phyloP scores from a whole-genome alignment of 2,797 vertebrate genomes.

The Gadopsis marmoratus region DNA sequence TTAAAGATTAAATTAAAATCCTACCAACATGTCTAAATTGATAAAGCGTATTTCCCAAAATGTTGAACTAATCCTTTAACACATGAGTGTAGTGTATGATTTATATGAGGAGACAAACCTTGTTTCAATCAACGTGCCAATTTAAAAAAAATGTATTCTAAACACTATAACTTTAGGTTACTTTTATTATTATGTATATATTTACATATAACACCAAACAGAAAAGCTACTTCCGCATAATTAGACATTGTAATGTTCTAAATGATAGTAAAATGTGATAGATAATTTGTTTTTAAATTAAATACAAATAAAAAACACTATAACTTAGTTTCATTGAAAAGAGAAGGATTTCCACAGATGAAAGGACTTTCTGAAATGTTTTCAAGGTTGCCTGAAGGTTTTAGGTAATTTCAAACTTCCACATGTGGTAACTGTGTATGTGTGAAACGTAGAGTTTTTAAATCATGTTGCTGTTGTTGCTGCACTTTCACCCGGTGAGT shows the following conservation, averaged over 20 bases:
- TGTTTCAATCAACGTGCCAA: background rate
- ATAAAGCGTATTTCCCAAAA: background rate
- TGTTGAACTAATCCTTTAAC: background rate
- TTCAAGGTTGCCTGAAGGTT: background rate
- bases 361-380: conserved; percentile 17
- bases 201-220: background rate
- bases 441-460: conserved; percentile 1
- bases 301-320: background rate
- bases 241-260: background rate
- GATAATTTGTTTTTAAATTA: too few relatives aligned
- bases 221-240: background rate
- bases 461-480: background rate
- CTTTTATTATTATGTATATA: background rate
- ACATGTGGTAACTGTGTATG: background rate
- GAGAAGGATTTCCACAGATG: background rate
- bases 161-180: background rate
- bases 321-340: background rate
- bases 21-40: background rate
- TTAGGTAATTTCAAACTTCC: conserved; percentile 16
- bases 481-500: background rate
- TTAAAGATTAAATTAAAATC: background rate
- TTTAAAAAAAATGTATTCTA: background rate
- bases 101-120: background rate
- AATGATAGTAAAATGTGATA: background rate
- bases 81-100: background rate